Evolutionary conservation across 2,113 vertebrate genomes (phyloP).

Genomic region (Triplophysa dalaica): DNA sequence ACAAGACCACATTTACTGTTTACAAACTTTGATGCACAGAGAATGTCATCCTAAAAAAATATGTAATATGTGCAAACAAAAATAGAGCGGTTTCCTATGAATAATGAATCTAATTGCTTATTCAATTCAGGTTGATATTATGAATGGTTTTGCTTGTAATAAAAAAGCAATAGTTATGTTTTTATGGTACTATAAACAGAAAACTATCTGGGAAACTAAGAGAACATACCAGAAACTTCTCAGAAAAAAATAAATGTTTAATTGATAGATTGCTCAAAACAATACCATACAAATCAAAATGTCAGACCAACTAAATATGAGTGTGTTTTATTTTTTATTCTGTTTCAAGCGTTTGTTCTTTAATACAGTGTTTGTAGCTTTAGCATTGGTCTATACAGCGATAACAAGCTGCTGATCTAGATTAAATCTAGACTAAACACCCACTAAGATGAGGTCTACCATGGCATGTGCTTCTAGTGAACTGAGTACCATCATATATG

Average conservation of each 20-base stretch:
- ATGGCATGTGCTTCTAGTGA: conserved; percentile 30
- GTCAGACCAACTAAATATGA: conserved; percentile 71
- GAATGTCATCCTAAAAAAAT: background rate
- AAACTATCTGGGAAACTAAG: conserved; percentile 25
- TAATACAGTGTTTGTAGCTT: conserved; percentile 65
- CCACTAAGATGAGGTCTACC: conserved; percentile 47
- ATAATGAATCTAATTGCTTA: background rate
- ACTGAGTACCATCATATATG: conserved; percentile 38
- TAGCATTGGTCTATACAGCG: conserved; percentile 73
- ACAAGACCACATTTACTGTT: conserved; percentile 21
- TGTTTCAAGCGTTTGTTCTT: conserved; percentile 66
- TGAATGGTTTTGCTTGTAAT: background rate
- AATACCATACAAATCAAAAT: conserved; percentile 70
- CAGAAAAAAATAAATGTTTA: conserved; percentile 71
- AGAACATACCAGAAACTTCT: conserved; percentile 45
- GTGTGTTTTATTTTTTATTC: conserved; percentile 75
- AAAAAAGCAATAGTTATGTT: background rate
- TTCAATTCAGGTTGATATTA: background rate
- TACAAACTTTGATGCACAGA: conserved; percentile 18
- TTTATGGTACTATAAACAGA: conserved; percentile 14
- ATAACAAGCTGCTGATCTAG: conserved; percentile 68
- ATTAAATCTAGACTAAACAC: conserved; percentile 69
- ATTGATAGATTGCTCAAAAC: conserved; percentile 74
- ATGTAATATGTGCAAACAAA: background rate
- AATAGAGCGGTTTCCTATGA: background rate